Base-by-base conservation (phyloP, 1,140 invertebrate species). In the Ganaspis sp. region DNA sequence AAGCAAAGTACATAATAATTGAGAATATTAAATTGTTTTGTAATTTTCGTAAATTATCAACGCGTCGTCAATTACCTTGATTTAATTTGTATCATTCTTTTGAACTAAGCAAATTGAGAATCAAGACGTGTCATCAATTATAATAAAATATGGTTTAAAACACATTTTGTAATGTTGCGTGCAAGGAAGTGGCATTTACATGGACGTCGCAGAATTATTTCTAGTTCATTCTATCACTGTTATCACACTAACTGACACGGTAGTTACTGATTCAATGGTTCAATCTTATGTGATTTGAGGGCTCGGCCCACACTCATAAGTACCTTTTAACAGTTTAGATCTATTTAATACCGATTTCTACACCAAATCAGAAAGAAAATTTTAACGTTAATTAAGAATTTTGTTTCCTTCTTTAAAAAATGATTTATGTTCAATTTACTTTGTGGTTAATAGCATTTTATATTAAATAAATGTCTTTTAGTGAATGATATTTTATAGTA, bases 51-150 rank as follows among this genome's bases (percentile, higher is more conserved):
- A 23, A 64, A 9, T 11, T 69, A 26, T 37, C 3, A n/a, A n/a
- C n/a, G 12, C n/a, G 12, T 3, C 9, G 40, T 9, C 15, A 64
- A 29, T 64, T 64, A 78, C 72, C 76, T 78, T 19, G 76, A 34
- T 19, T 78, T 78, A 26, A 71, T 69, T 49, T 64, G 37, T 23
- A 77, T 34, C 64, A 73, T 73, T 76, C 45, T 69, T 26, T 70
- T 37, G 8, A 17, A n/a, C 15, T n/a, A 49, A n/a, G 19, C 1
- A 34, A 64, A 64, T 26, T 64, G 4, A 12, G 15, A 64, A 64
- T 15, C 4, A 64, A 23, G 54, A 12, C 3, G 38, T 38, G 38
- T 38, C 4, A 37, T 42, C 0, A 12, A 15, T 26, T 11, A 45
- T 17, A 42, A 23, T 37, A 38, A 37, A n/a, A 23, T 70, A n/a